Base-by-base conservation (phyloP, 2,797 vertebrate genomes). In the Rhinophrynus dorsalis region DNA sequence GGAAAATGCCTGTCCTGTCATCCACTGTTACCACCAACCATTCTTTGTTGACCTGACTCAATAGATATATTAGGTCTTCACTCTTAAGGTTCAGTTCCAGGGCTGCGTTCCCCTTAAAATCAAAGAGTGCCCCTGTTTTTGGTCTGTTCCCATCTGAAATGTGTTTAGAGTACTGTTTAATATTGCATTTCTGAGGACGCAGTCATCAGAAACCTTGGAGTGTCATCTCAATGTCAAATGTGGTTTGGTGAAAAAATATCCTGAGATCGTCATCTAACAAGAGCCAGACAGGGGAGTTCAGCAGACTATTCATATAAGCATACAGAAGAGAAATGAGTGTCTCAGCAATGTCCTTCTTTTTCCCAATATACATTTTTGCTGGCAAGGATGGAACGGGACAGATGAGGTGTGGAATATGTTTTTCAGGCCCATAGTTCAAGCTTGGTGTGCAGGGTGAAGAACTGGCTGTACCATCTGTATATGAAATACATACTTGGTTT, bases 261-360 rank as follows among this genome's bases (percentile, higher is more conserved):
- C 94, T 82, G 48, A 97, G 80, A 1, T 87, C 74, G 30, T 96
- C 93, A 11, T 97, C 93, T 68, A 95, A 88, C 59, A 98, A 79
- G 51, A 97, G 82, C 91, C 93, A 95, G 47, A 82, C 82, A 0
- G 94, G 95, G 67, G 96, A 81, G 75, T 88, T 85, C 71, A 99
- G 92, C 32, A 99, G 79, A 72, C 77, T 96, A 94, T 98, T 98
- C 86, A 99, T 96, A 84, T 98, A 99, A 2, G 83, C 79, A 20
- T 94, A 96, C 76, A 99, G 90, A 30, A 92, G 86, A 0, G 96
- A 91, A 67, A 98, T 96, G 64, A 96, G 82, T 73, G 44, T 88
- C 77, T 99, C 96, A 0, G 97, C 96, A 2, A 98, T 98, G 83
- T 98, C 95, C 78, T 82, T 83, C 74, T 98, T 99, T 80, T 93